Percentiles rank a stretch among this genome's conserved stretches.
phyloP scores from a whole-genome alignment of 2,113 vertebrate genomes.

The Alligator sinensis region DNA sequence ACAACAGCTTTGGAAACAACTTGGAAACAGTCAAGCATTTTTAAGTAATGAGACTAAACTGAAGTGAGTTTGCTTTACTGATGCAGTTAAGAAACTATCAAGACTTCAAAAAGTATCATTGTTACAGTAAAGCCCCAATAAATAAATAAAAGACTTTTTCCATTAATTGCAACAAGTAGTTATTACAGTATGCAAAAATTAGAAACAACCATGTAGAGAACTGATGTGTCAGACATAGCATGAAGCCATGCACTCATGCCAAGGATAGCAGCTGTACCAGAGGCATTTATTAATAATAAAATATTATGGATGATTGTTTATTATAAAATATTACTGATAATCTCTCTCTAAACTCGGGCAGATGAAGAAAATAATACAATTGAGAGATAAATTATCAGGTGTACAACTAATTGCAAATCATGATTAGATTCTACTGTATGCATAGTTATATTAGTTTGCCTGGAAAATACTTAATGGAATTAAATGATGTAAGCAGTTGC shows the following conservation, averaged over 20 bases:
- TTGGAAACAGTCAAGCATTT: slow-evolving; percentile 23
- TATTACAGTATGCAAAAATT: not conserved
- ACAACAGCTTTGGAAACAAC: not conserved
- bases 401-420: not conserved
- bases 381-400: not conserved
- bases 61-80: slow-evolving; percentile 1
- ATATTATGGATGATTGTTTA: no score
- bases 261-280: no score
- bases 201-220: not conserved
- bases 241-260: no score
- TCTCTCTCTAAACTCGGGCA: no score
- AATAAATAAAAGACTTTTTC: not conserved
- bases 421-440: not conserved
- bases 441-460: not conserved
- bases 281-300: no score
- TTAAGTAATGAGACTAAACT: not conserved
- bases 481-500: not conserved
- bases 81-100: not conserved
- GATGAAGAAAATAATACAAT: not conserved
- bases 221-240: no score
- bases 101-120: not conserved
- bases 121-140: not conserved
- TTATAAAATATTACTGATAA: no score
- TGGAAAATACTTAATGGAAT: not conserved
- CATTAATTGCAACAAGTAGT: not conserved